Conservation (phyloP, 2,113 vertebrate species). For the Mirounga angustirostris region DNA sequence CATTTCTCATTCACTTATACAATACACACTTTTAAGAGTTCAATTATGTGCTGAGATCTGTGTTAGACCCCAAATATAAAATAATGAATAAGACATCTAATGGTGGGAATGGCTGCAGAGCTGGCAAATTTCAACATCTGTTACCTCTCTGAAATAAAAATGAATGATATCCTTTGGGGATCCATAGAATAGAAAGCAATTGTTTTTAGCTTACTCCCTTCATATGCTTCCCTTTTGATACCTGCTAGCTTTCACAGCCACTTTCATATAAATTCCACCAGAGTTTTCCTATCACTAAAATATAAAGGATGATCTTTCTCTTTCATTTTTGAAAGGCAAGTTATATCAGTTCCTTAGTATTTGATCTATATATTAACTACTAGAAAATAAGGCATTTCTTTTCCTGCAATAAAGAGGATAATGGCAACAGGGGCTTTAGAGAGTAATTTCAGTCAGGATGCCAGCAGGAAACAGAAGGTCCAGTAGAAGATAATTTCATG, state of each 20-base stretch:
- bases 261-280: neutral
- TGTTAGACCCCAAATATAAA: neutral
- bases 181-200: neutral
- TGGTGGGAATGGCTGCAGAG: neutral
- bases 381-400: neutral
- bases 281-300: neutral
- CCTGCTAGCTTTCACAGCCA: neutral
- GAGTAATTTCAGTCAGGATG: neutral
- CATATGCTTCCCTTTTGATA: neutral
- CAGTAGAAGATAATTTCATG: neutral
- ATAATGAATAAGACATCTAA: neutral
- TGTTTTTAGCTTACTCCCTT: neutral
- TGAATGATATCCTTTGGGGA: neutral
- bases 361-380: neutral
- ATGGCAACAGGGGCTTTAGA: neutral
- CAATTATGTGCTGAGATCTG: neutral
- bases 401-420: neutral
- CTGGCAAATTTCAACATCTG: neutral
- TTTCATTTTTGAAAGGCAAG: neutral
- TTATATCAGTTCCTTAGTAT: neutral
- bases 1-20: neutral
- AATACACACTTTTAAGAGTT: neutral
- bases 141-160: neutral
- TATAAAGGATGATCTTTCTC: neutral
- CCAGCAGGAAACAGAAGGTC: neutral